Evolutionary conservation across 2,797 vertebrate genomes (phyloP).

Genomic region (Sebastes hubbsi): DNA sequence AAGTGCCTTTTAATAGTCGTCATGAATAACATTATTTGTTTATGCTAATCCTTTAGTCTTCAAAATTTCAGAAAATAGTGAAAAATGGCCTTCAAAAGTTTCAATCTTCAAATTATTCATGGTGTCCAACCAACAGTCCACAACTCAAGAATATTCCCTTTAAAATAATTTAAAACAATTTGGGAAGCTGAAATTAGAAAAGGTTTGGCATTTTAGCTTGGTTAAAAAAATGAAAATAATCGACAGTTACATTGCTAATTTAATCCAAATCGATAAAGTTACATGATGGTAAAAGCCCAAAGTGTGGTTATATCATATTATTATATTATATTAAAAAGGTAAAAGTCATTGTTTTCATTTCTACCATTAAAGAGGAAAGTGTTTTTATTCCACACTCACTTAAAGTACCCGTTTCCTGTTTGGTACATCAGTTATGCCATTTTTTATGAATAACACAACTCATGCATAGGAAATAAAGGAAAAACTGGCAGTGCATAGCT

Average conservation of each 20-base stretch:
- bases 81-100: neutral
- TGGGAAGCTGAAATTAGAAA: neutral
- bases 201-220: neutral
- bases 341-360: neutral
- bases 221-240: neutral
- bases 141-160: neutral
- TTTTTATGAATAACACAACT: constrained; percentile 27
- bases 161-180: neutral
- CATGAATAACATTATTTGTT: neutral
- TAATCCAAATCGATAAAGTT: neutral
- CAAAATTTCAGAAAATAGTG: too few species aligned
- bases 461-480: constrained; percentile 5
- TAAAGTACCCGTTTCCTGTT: neutral
- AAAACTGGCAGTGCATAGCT: neutral
- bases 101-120: neutral
- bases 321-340: neutral
- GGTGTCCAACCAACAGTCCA: neutral
- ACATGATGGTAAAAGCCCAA: neutral
- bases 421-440: neutral
- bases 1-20: too few species aligned
- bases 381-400: neutral
- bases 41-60: neutral
- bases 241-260: neutral
- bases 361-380: neutral
- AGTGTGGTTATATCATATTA: neutral